These are phyloP conservation scores for Lithophane socia DNA, from an alignment of 2,888 invertebrate genomes.

Conservation along the genomic window DNA sequence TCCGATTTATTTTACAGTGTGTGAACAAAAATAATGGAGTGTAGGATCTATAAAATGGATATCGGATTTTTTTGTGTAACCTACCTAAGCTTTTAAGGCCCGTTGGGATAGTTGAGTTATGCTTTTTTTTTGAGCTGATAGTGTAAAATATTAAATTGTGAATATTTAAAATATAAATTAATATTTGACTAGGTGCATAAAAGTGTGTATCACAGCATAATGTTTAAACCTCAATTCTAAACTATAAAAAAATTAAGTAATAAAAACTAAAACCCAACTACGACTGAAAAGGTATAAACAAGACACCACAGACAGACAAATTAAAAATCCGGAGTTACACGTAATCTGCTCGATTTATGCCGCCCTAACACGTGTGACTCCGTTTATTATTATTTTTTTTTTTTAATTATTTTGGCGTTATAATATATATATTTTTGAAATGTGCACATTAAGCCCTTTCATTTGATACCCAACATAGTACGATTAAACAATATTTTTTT, in stretches of 20 bases:
- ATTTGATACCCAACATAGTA: too few species aligned
- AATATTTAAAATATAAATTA: neutral
- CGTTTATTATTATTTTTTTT: too few species aligned
- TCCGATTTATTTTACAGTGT: constrained; percentile 57
- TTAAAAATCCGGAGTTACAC: too few species aligned
- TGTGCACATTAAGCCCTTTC: too few species aligned
- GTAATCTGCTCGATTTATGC: too few species aligned
- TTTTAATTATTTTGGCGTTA: too few species aligned
- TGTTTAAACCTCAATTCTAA: neutral
- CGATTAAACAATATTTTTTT: too few species aligned
- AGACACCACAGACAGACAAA: too few species aligned
- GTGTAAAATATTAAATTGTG: constrained; percentile 12
- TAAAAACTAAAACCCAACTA: too few species aligned
- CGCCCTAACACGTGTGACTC: too few species aligned
- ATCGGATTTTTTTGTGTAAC: constrained; percentile 24
- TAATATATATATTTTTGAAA: too few species aligned
- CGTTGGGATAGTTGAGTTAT: neutral
- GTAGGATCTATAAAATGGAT: constrained; percentile 42
- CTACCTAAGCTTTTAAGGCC: constrained; percentile 25
- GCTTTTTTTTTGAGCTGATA: neutral
- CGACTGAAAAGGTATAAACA: too few species aligned
- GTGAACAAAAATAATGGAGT: constrained; percentile 61
- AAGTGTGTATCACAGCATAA: neutral
- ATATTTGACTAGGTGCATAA: neutral
- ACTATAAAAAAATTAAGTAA: neutral